phyloP scores from a whole-genome alignment of 1,140 invertebrate species.

The Drosophila nasuta region DNA sequence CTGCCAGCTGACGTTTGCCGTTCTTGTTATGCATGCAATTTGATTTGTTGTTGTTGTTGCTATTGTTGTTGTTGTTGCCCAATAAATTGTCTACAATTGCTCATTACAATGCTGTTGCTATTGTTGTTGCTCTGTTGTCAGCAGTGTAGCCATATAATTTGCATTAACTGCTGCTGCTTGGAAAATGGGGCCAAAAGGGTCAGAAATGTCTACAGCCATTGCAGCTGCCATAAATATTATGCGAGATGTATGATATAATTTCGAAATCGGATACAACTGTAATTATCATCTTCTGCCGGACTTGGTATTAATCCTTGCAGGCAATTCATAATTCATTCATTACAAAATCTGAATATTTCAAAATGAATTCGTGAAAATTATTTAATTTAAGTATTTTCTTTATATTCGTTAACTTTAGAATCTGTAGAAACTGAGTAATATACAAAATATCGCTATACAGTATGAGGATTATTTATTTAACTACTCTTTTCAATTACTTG shows the following conservation, averaged over 20 bases:
- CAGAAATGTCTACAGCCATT: slow-evolving; percentile 6
- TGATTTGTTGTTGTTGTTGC: slow-evolving; percentile 20
- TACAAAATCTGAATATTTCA: background rate
- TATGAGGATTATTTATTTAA: too few species aligned
- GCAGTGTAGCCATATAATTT: slow-evolving; percentile 44
- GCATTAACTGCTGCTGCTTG: slow-evolving; percentile 29
- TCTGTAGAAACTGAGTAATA: too few species aligned
- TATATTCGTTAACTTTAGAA: too few species aligned
- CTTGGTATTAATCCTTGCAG: too few species aligned
- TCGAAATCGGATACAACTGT: background rate
- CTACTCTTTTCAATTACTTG: too few species aligned
- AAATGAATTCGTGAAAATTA: too few species aligned
- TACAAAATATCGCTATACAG: too few species aligned
- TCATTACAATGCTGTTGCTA: slow-evolving; percentile 37
- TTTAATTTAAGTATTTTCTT: too few species aligned
- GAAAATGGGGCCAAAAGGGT: slow-evolving; percentile 21
- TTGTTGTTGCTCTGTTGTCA: slow-evolving; percentile 12
- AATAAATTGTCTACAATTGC: slow-evolving; percentile 43
- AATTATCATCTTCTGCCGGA: slow-evolving; percentile 13
- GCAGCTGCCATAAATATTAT: slow-evolving; percentile 29
- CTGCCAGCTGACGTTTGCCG: slow-evolving; percentile 34
- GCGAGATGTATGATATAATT: background rate
- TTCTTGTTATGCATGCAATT: slow-evolving; percentile 35
- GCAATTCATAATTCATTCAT: background rate
- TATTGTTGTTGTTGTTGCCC: slow-evolving; percentile 19